These are phyloP conservation scores for Pemphredon lugubris DNA, from an alignment of 2,888 invertebrate genomes.

Conservation along the genomic window DNA sequence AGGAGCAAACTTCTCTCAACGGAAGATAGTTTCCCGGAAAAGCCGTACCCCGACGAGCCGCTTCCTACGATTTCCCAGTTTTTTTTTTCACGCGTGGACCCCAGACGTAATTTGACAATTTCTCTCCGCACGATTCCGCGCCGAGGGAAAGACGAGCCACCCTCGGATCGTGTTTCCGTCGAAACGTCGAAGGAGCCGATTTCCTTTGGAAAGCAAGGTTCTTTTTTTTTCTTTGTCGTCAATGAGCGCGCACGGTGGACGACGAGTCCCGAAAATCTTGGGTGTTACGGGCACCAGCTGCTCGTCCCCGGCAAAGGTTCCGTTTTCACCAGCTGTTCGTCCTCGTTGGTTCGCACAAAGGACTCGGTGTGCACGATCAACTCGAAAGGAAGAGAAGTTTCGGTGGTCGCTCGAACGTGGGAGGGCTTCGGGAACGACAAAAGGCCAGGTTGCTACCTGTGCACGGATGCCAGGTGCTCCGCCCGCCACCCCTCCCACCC, in stretches of 20 bases:
- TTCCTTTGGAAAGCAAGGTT: conserved; percentile 5
- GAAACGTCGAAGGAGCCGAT: no score
- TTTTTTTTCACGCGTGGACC: no score
- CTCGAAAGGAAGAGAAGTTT: conserved; percentile 51
- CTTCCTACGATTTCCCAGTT: no score
- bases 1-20: no score
- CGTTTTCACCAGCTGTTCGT: conserved; percentile 62
- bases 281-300: conserved; percentile 51
- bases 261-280: background rate
- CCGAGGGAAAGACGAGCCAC: no score
- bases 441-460: conserved; percentile 57
- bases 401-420: conserved; percentile 53
- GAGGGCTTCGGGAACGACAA: conserved; percentile 56
- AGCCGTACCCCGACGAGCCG: no score
- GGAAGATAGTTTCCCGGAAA: no score
- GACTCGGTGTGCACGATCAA: conserved; percentile 35
- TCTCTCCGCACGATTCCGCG: no score
- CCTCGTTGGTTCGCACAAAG: conserved; percentile 52
- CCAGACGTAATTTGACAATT: no score
- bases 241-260: background rate
- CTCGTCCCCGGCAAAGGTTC: conserved; percentile 39
- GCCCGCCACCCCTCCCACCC: conserved; percentile 1
- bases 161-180: no score
- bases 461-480: conserved; percentile 63
- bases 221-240: background rate